phyloP scores from a whole-genome alignment of 2,113 vertebrate species.

The Helogale parvula region DNA sequence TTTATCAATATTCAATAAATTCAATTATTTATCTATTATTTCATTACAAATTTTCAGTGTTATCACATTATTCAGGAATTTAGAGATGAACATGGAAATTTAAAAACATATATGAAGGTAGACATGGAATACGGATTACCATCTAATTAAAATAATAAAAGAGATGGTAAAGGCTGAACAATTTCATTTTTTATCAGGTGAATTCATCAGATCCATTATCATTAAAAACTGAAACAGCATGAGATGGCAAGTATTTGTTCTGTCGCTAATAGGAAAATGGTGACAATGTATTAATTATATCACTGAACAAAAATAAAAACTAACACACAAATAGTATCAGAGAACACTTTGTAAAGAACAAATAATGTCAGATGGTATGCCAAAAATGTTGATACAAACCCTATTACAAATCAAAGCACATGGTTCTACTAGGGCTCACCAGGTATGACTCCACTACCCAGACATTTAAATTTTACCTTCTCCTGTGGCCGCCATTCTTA shows the following conservation, averaged over 20 bases:
- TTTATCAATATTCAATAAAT: too few species aligned
- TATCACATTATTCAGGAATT: neutral
- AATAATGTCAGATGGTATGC: neutral
- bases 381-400: neutral
- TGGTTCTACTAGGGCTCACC: neutral
- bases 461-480: slow-evolving; percentile 38
- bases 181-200: slow-evolving; percentile 15
- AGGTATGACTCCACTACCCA: neutral
- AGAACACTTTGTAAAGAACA: neutral
- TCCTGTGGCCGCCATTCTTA: neutral
- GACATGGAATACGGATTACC: neutral
- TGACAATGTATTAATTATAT: neutral
- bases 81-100: neutral
- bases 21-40: neutral
- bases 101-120: neutral
- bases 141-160: neutral
- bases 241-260: neutral
- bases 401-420: neutral
- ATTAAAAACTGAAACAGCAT: neutral
- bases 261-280: neutral
- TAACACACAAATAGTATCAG: neutral
- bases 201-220: neutral
- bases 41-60: neutral
- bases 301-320: neutral
- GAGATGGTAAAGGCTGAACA: neutral